Percentiles rank a stretch among this genome's conserved stretches.
phyloP scores from a whole-genome alignment of 2,797 vertebrate genomes.

The Sebastes vulpes region DNA sequence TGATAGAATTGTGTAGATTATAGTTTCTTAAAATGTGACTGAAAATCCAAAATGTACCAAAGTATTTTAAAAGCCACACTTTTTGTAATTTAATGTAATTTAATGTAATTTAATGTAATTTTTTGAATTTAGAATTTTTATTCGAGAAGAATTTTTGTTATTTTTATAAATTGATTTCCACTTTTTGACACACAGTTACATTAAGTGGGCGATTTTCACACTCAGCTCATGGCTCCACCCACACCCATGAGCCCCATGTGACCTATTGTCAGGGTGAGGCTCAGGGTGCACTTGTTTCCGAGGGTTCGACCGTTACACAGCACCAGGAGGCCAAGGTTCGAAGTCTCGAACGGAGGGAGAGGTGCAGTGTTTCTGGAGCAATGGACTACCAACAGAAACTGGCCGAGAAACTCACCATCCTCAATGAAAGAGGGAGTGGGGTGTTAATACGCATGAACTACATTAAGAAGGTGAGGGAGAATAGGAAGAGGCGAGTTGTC shows the following conservation, averaged over 20 bases:
- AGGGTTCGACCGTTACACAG: constrained; percentile 23
- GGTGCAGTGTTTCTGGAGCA: constrained; percentile 31
- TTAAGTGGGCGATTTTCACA: neutral
- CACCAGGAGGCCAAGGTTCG: constrained; percentile 58
- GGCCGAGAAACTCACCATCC: constrained; percentile 92
- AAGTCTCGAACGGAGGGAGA: constrained; percentile 12
- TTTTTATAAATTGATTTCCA: too few species aligned
- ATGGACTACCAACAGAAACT: constrained; percentile 93
- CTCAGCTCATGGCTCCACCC: constrained; percentile 57
- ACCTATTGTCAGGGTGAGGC: constrained; percentile 72
- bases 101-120: too few species aligned
- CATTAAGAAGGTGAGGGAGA: constrained; percentile 92
- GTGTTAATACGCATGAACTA: constrained; percentile 93
- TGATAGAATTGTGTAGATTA: too few species aligned
- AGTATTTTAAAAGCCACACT: too few species aligned
- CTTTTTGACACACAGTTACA: neutral
- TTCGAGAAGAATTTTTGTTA: too few species aligned
- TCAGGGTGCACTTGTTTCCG: constrained; percentile 58
- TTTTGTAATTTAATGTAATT: too few species aligned
- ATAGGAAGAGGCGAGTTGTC: neutral
- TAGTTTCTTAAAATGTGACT: too few species aligned
- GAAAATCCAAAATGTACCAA: too few species aligned
- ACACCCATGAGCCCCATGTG: constrained; percentile 57
- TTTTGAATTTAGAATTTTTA: too few species aligned
- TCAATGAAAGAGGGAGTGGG: constrained; percentile 91